Percentiles rank a stretch among this genome's conserved stretches.
phyloP scores from a whole-genome alignment of 2,113 vertebrate species.

The Protobothrops flavoviridis region DNA sequence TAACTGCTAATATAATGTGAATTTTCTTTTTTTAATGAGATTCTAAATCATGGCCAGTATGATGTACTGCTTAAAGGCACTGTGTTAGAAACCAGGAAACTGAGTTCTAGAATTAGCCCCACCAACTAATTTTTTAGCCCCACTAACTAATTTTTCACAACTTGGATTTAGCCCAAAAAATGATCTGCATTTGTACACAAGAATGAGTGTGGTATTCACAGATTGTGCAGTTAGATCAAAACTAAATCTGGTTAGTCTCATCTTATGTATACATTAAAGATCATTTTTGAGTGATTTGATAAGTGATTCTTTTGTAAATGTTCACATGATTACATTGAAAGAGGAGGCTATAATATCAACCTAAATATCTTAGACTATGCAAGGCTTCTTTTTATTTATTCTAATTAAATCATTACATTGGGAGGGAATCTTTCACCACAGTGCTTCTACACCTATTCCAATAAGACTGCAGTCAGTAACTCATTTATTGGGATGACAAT shows the following conservation, averaged over 20 bases:
- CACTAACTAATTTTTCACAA: background rate
- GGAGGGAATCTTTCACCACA: background rate
- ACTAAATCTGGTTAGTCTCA: background rate
- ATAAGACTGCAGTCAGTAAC: background rate
- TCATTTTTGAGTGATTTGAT: background rate
- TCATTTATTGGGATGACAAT: too few relatives aligned
- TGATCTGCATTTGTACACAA: background rate
- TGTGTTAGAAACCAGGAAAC: background rate
- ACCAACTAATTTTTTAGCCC: background rate
- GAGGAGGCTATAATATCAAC: too few relatives aligned
- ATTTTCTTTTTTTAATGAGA: background rate
- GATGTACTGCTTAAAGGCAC: background rate
- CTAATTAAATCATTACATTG: background rate
- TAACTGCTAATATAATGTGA: background rate
- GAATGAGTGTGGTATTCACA: background rate
- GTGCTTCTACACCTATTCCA: background rate
- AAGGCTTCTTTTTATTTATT: background rate
- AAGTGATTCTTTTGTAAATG: background rate
- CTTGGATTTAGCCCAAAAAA: background rate
- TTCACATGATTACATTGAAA: background rate
- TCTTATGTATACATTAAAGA: background rate
- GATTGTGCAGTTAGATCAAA: background rate
- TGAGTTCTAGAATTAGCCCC: background rate
- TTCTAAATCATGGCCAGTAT: background rate
- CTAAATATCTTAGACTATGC: background rate